phyloP scores from a whole-genome alignment of 2,113 vertebrate genomes.

The Epinephelus moara region DNA sequence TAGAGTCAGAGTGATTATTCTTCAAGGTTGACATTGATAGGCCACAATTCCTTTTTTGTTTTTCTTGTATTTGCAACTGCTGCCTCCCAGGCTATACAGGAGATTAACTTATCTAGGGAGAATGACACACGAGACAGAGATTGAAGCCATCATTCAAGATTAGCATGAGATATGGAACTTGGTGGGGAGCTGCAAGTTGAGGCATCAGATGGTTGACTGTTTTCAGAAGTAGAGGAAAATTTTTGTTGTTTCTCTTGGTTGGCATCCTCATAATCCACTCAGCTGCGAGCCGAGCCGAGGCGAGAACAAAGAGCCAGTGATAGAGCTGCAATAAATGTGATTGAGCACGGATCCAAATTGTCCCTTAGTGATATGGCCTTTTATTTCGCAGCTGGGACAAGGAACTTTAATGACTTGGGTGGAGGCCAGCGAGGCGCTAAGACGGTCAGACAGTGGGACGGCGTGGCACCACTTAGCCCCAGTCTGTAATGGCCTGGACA shows the following conservation, averaged over 20 bases:
- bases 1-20: constrained; percentile 24
- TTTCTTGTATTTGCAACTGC: not conserved
- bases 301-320: constrained; percentile 60
- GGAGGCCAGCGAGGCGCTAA: constrained; percentile 68
- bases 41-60: constrained; percentile 16
- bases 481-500: constrained; percentile 72
- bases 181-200: constrained; percentile 3
- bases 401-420: constrained; percentile 79
- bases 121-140: constrained; percentile 8
- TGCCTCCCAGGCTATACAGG: not conserved
- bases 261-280: constrained; percentile 35
- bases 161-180: constrained; percentile 7
- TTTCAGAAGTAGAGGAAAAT: constrained; percentile 19
- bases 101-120: constrained; percentile 15
- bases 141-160: constrained; percentile 26
- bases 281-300: constrained; percentile 27
- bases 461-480: constrained; percentile 78
- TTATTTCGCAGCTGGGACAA: constrained; percentile 74
- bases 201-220: constrained; percentile 9
- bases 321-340: constrained; percentile 68
- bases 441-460: constrained; percentile 69
- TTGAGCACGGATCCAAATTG: constrained; percentile 62
- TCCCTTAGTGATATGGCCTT: constrained; percentile 69
- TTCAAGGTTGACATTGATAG: constrained; percentile 36
- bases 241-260: constrained; percentile 23